Percentiles rank a stretch among this genome's conserved stretches.
phyloP scores from a whole-genome alignment of 2,797 vertebrate genomes.

The Alca torda region DNA sequence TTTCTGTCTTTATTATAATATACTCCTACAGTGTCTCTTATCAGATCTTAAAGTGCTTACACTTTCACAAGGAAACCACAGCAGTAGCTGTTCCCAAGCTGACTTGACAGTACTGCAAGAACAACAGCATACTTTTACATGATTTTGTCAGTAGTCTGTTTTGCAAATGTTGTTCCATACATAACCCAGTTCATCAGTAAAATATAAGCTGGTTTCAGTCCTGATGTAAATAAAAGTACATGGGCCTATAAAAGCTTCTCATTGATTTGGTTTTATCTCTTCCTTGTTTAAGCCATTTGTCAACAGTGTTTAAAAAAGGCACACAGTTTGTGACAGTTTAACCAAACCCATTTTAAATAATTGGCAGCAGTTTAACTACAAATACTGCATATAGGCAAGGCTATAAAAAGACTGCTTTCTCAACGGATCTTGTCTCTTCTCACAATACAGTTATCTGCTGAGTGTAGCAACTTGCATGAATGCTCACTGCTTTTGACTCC shows the following conservation, averaged over 20 bases:
- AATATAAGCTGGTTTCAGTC: neutral
- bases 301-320: neutral
- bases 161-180: neutral
- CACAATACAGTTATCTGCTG: neutral
- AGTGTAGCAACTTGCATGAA: neutral
- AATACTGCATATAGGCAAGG: neutral
- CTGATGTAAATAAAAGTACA: neutral
- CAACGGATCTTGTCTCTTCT: neutral
- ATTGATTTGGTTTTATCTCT: neutral
- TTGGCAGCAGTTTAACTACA: neutral
- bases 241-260: neutral
- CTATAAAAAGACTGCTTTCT: neutral
- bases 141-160: slow-evolving; percentile 5
- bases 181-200: neutral
- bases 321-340: neutral
- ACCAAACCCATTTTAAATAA: neutral
- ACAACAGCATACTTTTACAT: neutral
- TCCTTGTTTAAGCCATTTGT: neutral
- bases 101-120: slow-evolving; percentile 17
- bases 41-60: slow-evolving; percentile 51
- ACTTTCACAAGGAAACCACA: slow-evolving; percentile 57
- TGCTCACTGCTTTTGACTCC: neutral
- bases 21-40: slow-evolving; percentile 36
- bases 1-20: slow-evolving; percentile 16
- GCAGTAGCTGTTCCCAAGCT: slow-evolving; percentile 55